phyloP scores from a whole-genome alignment of 2,113 vertebrate genomes.

The Nettapus auritus region DNA sequence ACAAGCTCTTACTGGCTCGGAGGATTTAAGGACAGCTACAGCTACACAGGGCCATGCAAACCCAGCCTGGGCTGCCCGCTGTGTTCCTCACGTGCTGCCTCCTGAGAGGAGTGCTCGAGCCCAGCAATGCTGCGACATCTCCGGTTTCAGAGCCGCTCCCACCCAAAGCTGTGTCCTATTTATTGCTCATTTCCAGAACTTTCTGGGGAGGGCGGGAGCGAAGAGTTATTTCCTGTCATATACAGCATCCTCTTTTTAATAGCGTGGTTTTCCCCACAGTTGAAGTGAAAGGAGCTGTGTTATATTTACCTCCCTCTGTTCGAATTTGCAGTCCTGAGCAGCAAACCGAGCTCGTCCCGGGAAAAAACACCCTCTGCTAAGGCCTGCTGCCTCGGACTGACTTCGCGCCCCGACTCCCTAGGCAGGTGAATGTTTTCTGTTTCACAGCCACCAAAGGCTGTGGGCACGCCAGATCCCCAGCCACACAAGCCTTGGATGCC shows the following conservation, averaged over 20 bases:
- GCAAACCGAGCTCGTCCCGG: not conserved
- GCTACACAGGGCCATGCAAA: not conserved
- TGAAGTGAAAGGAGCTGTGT: not conserved
- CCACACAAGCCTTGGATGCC: not conserved
- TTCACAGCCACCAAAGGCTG: not conserved
- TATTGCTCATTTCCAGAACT: conserved; percentile 11
- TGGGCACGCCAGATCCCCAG: not conserved
- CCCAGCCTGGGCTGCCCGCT: not conserved
- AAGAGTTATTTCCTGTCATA: not conserved
- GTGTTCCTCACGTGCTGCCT: not conserved
- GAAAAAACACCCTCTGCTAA: not conserved
- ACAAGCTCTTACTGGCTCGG: not conserved
- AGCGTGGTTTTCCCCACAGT: not conserved
- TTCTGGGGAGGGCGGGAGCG: not conserved
- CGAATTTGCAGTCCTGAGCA: not conserved
- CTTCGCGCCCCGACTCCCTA: not conserved
- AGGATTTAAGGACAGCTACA: not conserved
- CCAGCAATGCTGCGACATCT: not conserved
- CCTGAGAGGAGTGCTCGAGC: not conserved
- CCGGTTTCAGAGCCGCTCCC: not conserved
- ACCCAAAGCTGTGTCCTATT: not conserved
- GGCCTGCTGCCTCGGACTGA: not conserved
- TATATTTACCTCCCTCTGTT: not conserved
- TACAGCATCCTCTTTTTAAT: conserved; percentile 27
- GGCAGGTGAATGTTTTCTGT: not conserved